phyloP scores from a whole-genome alignment of 2,113 vertebrate species.

The Anseranas semipalmata region DNA sequence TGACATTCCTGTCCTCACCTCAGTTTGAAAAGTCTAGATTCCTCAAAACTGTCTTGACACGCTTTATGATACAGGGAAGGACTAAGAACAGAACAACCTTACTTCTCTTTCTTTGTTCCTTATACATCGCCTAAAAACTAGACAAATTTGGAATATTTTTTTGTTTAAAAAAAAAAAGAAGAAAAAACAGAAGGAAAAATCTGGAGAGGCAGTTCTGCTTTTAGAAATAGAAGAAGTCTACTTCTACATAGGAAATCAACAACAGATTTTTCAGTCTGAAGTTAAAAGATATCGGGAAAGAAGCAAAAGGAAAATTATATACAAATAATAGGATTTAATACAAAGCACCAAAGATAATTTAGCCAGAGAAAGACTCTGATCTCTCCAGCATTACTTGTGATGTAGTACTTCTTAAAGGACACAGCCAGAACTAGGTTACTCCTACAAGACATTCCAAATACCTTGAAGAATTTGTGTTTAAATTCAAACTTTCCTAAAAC shows the following conservation, averaged over 20 bases:
- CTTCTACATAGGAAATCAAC: neutral
- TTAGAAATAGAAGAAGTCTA: neutral
- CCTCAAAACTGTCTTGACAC: neutral
- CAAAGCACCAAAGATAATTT: neutral
- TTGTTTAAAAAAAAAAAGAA: neutral
- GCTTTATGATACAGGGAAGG: neutral
- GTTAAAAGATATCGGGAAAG: neutral
- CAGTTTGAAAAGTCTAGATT: neutral
- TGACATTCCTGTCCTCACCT: neutral
- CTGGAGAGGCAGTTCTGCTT: neutral
- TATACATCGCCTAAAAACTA: neutral
- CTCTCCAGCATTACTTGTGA: neutral
- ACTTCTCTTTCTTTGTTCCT: constrained; percentile 39
- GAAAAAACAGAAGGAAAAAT: neutral
- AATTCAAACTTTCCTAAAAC: neutral
- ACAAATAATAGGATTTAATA: neutral
- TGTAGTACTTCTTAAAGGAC: neutral
- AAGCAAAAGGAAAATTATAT: neutral
- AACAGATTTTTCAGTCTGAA: neutral
- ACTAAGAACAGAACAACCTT: neutral
- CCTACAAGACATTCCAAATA: neutral
- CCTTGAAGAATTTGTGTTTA: neutral
- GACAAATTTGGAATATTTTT: neutral
- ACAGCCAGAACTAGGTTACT: neutral
- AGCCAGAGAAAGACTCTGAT: neutral